Percentiles rank a stretch among this genome's conserved stretches.
Conservation (phyloP, 2,888 invertebrate species). For the Microdon myrmicae region DNA sequence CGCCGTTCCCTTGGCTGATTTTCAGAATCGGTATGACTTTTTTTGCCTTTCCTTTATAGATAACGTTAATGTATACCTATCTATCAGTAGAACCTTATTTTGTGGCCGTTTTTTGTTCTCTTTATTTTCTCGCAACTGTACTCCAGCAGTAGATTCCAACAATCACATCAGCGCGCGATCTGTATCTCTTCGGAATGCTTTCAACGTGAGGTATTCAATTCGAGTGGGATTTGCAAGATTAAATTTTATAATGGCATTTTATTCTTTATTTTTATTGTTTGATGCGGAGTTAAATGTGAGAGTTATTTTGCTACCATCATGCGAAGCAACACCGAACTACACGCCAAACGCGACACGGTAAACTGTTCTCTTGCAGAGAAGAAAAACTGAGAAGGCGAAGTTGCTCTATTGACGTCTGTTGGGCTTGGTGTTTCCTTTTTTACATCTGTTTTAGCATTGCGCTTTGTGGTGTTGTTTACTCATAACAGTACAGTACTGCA, state of each 20-base stretch:
- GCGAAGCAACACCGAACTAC: conserved; percentile 27
- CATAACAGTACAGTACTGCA: conserved; percentile 13
- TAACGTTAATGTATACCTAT: conserved; percentile 47
- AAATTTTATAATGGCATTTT: too few relatives aligned
- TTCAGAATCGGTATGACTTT: conserved; percentile 35
- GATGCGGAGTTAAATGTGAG: conserved; percentile 16
- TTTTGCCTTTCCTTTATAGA: conserved; percentile 19
- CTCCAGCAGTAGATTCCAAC: too few relatives aligned
- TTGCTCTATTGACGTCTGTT: conserved; percentile 44
- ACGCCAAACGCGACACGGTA: conserved; percentile 22
- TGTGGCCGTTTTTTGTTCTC: conserved; percentile 15
- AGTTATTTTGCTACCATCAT: conserved; percentile 40
- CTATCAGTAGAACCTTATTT: conserved; percentile 34
- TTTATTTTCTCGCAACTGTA: too few relatives aligned
- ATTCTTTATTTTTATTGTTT: conserved; percentile 17
- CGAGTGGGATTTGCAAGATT: too few relatives aligned
- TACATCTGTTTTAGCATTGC: conserved; percentile 23
- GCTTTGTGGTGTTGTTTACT: conserved; percentile 1
- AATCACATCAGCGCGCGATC: too few relatives aligned
- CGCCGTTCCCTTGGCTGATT: conserved; percentile 8
- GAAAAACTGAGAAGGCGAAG: conserved; percentile 22
- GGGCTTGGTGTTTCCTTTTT: conserved; percentile 3
- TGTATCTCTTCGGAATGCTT: too few relatives aligned
- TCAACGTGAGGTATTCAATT: too few relatives aligned
- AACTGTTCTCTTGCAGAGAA: conserved; percentile 29